Evolutionary conservation across 2,888 invertebrate genomes (phyloP).

Genomic region (Stegana nigrithorax): DNA sequence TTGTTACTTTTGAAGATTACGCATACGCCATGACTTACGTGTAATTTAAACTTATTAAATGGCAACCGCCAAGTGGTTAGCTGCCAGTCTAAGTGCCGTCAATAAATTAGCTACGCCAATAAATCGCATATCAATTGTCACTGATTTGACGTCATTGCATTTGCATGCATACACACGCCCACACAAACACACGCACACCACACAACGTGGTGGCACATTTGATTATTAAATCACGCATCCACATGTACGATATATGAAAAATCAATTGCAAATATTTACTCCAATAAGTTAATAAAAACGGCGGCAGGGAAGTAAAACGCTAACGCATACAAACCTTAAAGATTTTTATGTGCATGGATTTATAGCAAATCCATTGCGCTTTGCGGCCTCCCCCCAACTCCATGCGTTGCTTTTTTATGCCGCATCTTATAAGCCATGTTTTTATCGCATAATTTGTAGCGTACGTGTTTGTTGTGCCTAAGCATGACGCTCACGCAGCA

Average conservation of each 20-base stretch:
- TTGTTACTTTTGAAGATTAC: background rate
- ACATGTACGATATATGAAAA: too few species aligned
- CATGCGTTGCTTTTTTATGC: background rate
- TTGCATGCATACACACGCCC: conserved; percentile 20
- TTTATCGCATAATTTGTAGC: conserved; percentile 54
- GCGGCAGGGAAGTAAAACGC: background rate
- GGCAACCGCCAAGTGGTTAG: background rate
- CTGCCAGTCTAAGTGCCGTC: background rate
- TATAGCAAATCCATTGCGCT: background rate
- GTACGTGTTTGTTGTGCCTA: conserved; percentile 43
- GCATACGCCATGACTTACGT: background rate
- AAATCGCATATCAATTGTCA: conserved; percentile 21
- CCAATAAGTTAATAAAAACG: background rate
- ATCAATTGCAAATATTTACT: conserved; percentile 39
- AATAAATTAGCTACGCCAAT: too few species aligned
- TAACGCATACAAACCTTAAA: background rate
- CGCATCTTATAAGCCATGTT: conserved; percentile 17
- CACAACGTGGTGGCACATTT: too few species aligned
- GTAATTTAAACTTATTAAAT: too few species aligned
- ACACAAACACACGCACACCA: too few species aligned
- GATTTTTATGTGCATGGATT: background rate
- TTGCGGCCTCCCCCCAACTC: too few species aligned
- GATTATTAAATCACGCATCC: too few species aligned
- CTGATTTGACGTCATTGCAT: conserved; percentile 52
- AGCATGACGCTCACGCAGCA: conserved; percentile 19